These are phyloP conservation scores for Balearica regulorum DNA, from an alignment of 2,797 vertebrate species.

Conservation along the genomic window DNA sequence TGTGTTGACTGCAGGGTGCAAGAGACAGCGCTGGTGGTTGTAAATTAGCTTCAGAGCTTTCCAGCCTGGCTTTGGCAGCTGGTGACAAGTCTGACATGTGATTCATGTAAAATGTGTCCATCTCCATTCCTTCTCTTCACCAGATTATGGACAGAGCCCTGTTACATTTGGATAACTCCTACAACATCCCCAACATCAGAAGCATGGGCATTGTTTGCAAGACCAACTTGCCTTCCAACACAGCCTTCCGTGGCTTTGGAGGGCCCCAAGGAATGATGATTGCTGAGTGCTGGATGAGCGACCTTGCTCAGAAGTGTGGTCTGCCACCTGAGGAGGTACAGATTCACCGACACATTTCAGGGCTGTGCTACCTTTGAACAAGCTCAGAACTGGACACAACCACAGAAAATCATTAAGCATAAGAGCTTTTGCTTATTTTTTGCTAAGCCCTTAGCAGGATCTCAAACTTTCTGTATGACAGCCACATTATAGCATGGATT, in stretches of 20 bases:
- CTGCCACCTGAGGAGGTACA: slow-evolving; percentile 84
- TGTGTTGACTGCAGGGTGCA: neutral
- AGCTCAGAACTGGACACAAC: neutral
- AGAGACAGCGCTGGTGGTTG: neutral
- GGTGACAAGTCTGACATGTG: neutral
- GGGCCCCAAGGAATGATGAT: slow-evolving; percentile 93
- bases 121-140: neutral
- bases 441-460: neutral
- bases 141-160: slow-evolving; percentile 89
- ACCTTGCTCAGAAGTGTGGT: slow-evolving; percentile 81
- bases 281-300: slow-evolving; percentile 87
- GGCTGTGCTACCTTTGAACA: neutral
- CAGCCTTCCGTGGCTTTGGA: slow-evolving; percentile 94
- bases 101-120: neutral
- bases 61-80: neutral
- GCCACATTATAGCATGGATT: neutral
- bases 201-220: slow-evolving; percentile 83
- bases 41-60: neutral
- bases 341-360: neutral
- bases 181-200: slow-evolving; percentile 85
- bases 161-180: slow-evolving; percentile 93
- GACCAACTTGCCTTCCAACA: slow-evolving; percentile 93
- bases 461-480: neutral
- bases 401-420: neutral
- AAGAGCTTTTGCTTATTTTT: neutral